Evolutionary conservation across 2,797 vertebrate genomes (phyloP), one percentile per base, ranked within the genome.

Genomic region (Cottoperca gobio): DNA sequence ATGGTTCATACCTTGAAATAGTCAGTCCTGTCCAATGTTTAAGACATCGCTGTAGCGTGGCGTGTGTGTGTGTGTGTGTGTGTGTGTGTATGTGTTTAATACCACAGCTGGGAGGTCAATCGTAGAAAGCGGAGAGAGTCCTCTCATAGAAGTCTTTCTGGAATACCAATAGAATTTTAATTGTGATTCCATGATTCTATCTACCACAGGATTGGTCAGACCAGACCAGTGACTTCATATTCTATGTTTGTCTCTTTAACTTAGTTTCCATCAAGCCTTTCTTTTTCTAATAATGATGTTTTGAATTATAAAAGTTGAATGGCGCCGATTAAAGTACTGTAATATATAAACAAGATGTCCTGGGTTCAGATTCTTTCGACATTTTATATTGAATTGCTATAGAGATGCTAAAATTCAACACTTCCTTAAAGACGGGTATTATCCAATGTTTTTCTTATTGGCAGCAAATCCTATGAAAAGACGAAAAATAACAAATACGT

Each of bases 221-320:
- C 74, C 24, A 70, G 17, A 68, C 24, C 24, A 4, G 31, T 92
- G 87, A 89, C 80, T 66, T 91, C 84, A 89, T 82, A 0, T 19
- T 78, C 70, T 81, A 61, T 66, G 63, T 83, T 53, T 67, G 75
- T 78, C 72, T 59, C 60, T 71, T 46, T 14, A 21, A 37, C 23
- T 42, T 33, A 31, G 31, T 84, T 85, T 85, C 65, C 70, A 78
- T 67, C 49, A 55, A 55, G 39, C 24, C 14, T 40, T 37, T 70
- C 4, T 2, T 48, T 52, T 54, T 39, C 31, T 24, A 74, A 79
- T 79, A 60, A 67, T n/a, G 31, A 64, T 50, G 23, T 28, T 37
- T 7, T 35, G 21, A 60, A 55, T 77, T 17, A 28, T 37, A 84
- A 12, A 48, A 37, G n/a, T 43, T 33, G 8, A 46, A 49, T 12